Evolutionary conservation across 2,888 invertebrate species (phyloP), one percentile per base, ranked within the genome.

Genomic region (Oligia strigilis): DNA sequence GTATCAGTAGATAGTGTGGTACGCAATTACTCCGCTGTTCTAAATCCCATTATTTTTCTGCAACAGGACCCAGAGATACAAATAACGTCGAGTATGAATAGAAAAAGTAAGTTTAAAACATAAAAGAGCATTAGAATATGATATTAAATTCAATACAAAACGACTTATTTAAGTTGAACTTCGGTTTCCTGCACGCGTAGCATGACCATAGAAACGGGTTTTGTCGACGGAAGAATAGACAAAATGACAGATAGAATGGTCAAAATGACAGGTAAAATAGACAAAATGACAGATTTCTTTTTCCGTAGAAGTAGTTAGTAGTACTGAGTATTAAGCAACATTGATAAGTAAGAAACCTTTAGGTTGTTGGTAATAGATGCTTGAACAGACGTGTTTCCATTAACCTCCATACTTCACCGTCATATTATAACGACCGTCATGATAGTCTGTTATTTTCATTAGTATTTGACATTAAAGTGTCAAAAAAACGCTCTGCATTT

Each of bases 101-200:
- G 70, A 64, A 86, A 64, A 52, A 76, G 88, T 88, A 84, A 89
- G 89, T 83, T 46, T 43, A 71, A 5, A 40, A 23, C 52, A 23
- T 4, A 9, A 8, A 36, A 43, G 0, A 14, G 19, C 43, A 40
- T 78, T 4, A 58, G n/a, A 43, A 67, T 71, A 19, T 13, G 6
- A 49, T 49, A 29, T 29, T 9, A 13, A 13, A 70, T 70, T 29
- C 13, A 49, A 49, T 46, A 43, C n/a, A 43, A 43, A 67, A 46
- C n/a, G 8, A 43, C 14, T 23, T 43, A 23, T 36, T 36, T 36
- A 65, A 1, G 23, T 23, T 9, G 23, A 58, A 1, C 23, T 58
- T 23, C 1, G 58, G 58, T 11, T 23, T 58, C 23, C 14, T 9
- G 17, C 4, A 40, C 40, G 40, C 40, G 40, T 40, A 40, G 40